Conservation (phyloP, 1,140 invertebrate species). For the Latrodectus geometricus region DNA sequence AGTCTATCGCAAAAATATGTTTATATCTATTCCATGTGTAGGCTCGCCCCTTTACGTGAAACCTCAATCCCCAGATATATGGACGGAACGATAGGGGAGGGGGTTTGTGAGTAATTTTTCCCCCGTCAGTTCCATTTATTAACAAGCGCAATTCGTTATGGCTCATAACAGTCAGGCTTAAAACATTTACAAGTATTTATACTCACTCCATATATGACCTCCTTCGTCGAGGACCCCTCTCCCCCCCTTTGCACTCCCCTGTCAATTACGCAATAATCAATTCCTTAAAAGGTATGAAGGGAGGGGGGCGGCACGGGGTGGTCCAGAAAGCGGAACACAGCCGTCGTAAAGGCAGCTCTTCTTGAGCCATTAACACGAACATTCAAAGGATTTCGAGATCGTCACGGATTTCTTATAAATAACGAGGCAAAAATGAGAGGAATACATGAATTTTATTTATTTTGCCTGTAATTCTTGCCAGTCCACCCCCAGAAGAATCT, state of each 20-base stretch:
- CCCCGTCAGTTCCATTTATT: neutral
- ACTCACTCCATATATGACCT: constrained; percentile 5
- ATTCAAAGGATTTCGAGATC: constrained; percentile 1
- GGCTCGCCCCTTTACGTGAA: no score
- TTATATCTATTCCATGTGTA: no score
- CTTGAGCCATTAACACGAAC: constrained; percentile 36
- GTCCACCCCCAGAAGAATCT: neutral
- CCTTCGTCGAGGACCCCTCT: neutral
- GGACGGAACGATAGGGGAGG: no score
- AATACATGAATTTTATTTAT: constrained; percentile 9
- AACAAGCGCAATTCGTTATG: constrained; percentile 17
- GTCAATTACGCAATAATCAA: constrained; percentile 53
- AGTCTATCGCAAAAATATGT: no score
- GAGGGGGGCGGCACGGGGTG: neutral
- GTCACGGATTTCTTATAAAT: constrained; percentile 62
- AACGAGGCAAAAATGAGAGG: constrained; percentile 11
- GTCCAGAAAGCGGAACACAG: neutral
- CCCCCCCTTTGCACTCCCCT: neutral
- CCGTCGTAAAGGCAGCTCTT: constrained; percentile 37
- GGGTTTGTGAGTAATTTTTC: neutral
- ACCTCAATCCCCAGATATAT: no score
- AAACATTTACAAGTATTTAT: constrained; percentile 42
- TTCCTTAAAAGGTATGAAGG: constrained; percentile 12
- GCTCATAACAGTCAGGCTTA: constrained; percentile 44
- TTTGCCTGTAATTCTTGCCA: neutral